phyloP scores from a whole-genome alignment of 2,113 vertebrate species.

The Chionis minor region DNA sequence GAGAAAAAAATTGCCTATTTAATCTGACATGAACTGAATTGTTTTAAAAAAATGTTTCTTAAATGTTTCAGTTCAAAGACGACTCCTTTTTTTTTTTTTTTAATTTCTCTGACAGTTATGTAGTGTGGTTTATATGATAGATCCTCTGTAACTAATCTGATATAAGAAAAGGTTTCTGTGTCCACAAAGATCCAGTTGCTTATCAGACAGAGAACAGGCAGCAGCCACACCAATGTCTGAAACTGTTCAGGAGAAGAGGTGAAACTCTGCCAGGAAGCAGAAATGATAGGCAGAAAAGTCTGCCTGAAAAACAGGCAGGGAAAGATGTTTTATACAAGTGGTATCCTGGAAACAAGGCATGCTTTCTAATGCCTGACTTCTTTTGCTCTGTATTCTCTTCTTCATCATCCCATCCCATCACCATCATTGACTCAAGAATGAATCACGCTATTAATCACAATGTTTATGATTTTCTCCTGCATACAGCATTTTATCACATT shows the following conservation, averaged over 20 bases:
- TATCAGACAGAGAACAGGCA: background rate
- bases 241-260: background rate
- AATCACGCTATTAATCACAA: background rate
- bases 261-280: background rate
- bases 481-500: background rate
- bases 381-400: background rate
- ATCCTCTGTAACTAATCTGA: background rate
- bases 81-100: background rate
- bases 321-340: background rate
- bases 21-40: rapidly evolving
- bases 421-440: background rate
- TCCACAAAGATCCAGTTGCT: background rate
- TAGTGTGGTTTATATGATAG: background rate
- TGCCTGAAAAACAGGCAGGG: background rate
- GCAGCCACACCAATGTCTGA: background rate
- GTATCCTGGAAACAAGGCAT: background rate
- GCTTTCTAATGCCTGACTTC: background rate
- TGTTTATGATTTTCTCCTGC: constrained; percentile 1
- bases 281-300: background rate
- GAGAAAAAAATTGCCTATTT: background rate
- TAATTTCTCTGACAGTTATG: background rate
- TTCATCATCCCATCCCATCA: background rate
- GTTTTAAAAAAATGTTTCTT: background rate
- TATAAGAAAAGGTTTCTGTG: background rate
- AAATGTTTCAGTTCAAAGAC: background rate